Evolutionary conservation across 2,113 vertebrate species (phyloP).

Genomic region (Aegithalos caudatus): DNA sequence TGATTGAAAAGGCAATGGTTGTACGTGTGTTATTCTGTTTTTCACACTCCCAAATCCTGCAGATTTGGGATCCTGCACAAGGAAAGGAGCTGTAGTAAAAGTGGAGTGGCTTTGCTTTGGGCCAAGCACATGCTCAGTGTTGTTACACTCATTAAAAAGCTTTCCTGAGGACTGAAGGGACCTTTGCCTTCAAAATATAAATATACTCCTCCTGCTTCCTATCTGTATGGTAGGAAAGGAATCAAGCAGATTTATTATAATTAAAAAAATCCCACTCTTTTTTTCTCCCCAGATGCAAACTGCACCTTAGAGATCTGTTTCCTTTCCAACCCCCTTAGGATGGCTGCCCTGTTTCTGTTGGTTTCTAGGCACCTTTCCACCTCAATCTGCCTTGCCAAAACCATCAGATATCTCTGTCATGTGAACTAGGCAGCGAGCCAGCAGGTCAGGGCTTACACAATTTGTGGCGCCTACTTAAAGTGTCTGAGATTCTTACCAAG

Average conservation of each 20-base stretch:
- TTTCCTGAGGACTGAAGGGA: background rate
- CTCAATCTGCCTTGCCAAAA: slow-evolving; percentile 65
- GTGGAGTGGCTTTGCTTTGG: background rate
- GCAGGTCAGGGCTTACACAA: slow-evolving; percentile 77
- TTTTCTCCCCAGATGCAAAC: background rate
- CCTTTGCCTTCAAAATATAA: background rate
- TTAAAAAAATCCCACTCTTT: background rate
- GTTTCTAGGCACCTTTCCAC: slow-evolving; percentile 61
- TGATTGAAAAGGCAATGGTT: background rate
- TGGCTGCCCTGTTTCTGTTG: slow-evolving; percentile 13
- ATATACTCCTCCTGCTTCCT: background rate
- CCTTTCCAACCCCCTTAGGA: background rate
- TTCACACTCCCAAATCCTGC: background rate
- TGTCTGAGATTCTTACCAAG: slow-evolving; percentile 74
- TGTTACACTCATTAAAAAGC: background rate
- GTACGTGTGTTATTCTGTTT: background rate
- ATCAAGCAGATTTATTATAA: background rate
- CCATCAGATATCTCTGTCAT: slow-evolving; percentile 73
- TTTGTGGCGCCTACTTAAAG: slow-evolving; percentile 78
- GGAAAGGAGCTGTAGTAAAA: background rate
- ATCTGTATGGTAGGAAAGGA: background rate
- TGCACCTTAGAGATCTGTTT: background rate
- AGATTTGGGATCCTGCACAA: background rate
- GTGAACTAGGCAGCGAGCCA: slow-evolving; percentile 73
- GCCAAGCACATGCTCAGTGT: background rate